phyloP scores from a whole-genome alignment of 37 sponge, comb jelly and placozoan species.

The Ianthella basta region DNA sequence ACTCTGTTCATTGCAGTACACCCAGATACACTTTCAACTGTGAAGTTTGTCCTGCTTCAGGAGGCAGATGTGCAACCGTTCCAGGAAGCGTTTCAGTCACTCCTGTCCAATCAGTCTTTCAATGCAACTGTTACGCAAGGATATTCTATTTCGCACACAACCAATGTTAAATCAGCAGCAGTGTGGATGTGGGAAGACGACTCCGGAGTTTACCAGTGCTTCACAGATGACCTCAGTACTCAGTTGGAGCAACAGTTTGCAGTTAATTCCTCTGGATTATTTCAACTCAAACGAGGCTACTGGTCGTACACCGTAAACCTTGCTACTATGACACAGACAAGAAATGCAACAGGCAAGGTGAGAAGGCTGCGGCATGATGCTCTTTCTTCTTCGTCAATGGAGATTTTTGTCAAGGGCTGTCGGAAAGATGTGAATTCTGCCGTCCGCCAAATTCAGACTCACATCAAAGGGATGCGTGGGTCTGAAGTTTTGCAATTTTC shows the following conservation, averaged over 20 bases:
- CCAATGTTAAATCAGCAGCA: background rate
- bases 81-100: background rate
- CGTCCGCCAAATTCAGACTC: constrained; percentile 17
- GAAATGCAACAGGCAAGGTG: constrained; percentile 28
- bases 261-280: constrained; percentile 19
- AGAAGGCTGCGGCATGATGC: constrained; percentile 1
- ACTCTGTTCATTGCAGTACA: constrained; percentile 32
- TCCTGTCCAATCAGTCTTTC: too few relatives aligned
- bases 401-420: constrained; percentile 47
- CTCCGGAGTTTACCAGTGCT: constrained; percentile 40
- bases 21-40: background rate
- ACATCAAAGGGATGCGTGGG: constrained; percentile 8
- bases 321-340: constrained; percentile 71
- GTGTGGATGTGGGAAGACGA: constrained; percentile 55
- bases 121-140: too few relatives aligned
- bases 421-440: constrained; percentile 31
- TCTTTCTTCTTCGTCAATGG: constrained; percentile 42
- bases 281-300: background rate
- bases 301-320: constrained; percentile 50
- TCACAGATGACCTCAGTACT: constrained; percentile 1
- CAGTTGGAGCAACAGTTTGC: constrained; percentile 28
- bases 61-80: background rate
- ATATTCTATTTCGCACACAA: background rate
- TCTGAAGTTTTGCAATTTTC: background rate
- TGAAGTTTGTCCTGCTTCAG: background rate